Evolutionary conservation across 2,888 invertebrate genomes (phyloP), one percentile per base, ranked within the genome.

Genomic region (Tetrapedia diversipes): DNA sequence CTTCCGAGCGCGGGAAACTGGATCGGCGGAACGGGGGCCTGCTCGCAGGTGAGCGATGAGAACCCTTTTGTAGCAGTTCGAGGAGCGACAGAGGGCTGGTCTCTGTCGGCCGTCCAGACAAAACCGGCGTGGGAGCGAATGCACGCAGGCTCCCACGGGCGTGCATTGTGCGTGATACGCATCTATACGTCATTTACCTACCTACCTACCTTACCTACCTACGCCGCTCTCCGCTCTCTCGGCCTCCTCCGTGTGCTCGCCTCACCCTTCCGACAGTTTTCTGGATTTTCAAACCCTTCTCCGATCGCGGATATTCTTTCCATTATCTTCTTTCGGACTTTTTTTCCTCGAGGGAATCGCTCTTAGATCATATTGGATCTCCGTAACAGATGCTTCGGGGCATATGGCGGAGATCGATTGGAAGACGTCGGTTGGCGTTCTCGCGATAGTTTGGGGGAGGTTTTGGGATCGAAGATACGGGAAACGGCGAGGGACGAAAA

Each of bases 151-250:
- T 90, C 90, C 87, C 90, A 90, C 90, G 89, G 88, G 81, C 74
- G 65, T 86, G 80, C 84, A 85, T 87, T 88, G 87, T 88, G 84
- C 84, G 85, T 84, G 89, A 90, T 90, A 90, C 88, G 84, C 88
- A 90, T 90, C 89, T 90, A 80, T 83, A 88, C 89, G 87, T 89
- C 88, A 89, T 89, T 89, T 87, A 89, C 87, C 86, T 88, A 86
- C 88, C 89, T 87, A 87, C 85, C 86, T 88, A 86, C 88, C 89
- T 87, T 86, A 81, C 61, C 64, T 81, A 66, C 64, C 79, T 54
- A 56, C 27, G 41, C 24, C 51, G 34, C 34, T 37, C 71, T 49
- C 8, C 19, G 11, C 1, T 27, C 39, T 57, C 10, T 27, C n/a
- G 24, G 1, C n/a, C 8, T n/a, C 16, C 51, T 19, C 29, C n/a